Evolutionary conservation across 64 coral and sea anemone species (phyloP).

Genomic region (Anthopleura sola): DNA sequence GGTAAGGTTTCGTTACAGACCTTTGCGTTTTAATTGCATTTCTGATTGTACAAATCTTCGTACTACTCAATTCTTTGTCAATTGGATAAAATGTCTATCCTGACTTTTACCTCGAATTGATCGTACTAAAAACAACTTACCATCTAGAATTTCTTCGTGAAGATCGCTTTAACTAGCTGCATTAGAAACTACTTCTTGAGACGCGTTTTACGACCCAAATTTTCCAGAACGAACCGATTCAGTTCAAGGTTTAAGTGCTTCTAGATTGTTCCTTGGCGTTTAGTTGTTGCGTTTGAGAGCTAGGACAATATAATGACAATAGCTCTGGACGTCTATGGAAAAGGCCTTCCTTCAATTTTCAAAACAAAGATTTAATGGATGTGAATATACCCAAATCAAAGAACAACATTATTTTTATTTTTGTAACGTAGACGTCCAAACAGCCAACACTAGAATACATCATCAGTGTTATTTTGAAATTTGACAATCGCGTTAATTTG

Average conservation of each 20-base stretch:
- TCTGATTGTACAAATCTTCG: neutral
- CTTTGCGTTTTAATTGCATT: neutral
- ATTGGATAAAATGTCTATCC: neutral
- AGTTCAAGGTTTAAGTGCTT: neutral
- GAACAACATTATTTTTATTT: neutral
- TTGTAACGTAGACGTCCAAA: neutral
- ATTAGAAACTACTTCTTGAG: neutral
- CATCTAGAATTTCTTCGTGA: neutral
- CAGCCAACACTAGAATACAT: neutral
- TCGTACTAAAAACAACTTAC: neutral
- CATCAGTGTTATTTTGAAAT: neutral
- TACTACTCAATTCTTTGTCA: neutral
- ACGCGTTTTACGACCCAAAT: neutral
- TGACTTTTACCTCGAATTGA: neutral
- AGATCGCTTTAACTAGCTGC: neutral
- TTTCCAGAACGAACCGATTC: neutral
- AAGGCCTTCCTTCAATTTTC: neutral
- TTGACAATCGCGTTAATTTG: neutral
- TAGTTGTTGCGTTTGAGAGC: neutral
- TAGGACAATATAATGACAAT: neutral
- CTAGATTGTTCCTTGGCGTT: neutral
- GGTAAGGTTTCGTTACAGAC: neutral
- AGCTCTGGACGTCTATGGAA: neutral
- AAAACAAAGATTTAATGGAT: conserved; percentile 16
- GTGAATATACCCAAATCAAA: neutral